A percentile compares a stretch with the other conserved stretches of the same genome.
These are phyloP conservation scores for Microctenopoma stevenorrisi DNA, from an alignment of 2,797 vertebrate genomes.

Conservation along the genomic window DNA sequence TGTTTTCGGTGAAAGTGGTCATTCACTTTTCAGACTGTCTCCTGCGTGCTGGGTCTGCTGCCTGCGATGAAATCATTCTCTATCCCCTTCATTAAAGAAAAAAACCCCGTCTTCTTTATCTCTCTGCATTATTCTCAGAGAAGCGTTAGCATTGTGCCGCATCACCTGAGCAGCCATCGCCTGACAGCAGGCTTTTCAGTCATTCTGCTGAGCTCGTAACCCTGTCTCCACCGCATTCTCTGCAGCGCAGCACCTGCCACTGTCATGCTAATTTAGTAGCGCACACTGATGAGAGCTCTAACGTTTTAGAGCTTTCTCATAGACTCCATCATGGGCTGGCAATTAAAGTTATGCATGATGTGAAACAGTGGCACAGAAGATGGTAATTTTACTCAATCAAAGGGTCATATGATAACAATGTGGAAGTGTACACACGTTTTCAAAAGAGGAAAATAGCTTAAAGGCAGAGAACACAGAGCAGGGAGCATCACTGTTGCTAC, in stretches of 20 bases:
- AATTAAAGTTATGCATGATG: constrained; percentile 56
- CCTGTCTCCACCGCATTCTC: constrained; percentile 17
- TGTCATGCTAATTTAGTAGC: constrained; percentile 62
- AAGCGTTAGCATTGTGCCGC: constrained; percentile 31
- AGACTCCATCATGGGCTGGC: constrained; percentile 42
- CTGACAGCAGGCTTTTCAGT: constrained; percentile 73
- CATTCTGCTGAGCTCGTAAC: constrained; percentile 72
- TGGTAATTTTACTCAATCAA: constrained; percentile 15
- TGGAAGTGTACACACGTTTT: constrained; percentile 20
- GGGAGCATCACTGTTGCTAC: neutral
- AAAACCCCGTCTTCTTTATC: constrained; percentile 45
- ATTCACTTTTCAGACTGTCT: no score
- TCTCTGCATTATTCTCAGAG: constrained; percentile 61
- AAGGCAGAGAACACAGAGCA: constrained; percentile 25
- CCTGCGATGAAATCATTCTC: constrained; percentile 25
- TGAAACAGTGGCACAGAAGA: constrained; percentile 34
- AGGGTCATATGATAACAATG: constrained; percentile 44
- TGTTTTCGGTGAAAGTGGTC: no score
- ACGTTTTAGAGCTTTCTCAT: constrained; percentile 41
- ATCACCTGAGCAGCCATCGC: constrained; percentile 70
- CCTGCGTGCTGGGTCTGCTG: no score
- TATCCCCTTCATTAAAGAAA: constrained; percentile 34
- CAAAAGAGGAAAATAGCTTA: constrained; percentile 39
- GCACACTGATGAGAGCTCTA: constrained; percentile 31
- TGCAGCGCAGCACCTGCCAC: constrained; percentile 23